A percentile compares a stretch with the other conserved stretches of the same genome.
Evolutionary conservation across 2,888 invertebrate species (phyloP).

Genomic region (Lepas anatifera): DNA sequence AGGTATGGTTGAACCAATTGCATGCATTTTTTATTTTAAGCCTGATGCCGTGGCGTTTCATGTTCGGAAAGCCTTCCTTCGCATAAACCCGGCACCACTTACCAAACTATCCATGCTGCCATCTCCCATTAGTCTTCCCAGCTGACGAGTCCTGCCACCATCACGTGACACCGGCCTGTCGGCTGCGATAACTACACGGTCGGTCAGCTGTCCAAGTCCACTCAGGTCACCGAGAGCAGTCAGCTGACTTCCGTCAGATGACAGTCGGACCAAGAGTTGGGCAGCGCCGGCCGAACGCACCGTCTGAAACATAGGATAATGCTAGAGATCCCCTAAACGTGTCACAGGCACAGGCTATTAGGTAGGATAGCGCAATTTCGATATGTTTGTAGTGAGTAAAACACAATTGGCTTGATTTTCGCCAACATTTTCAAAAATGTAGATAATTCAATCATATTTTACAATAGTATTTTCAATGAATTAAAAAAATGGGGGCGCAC

Average conservation of each 20-base stretch:
- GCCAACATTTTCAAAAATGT: too few species aligned
- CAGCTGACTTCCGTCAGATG: neutral
- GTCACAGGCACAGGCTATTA: too few species aligned
- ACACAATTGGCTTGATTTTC: too few species aligned
- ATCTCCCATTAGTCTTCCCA: constrained; percentile 56
- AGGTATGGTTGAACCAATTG: neutral
- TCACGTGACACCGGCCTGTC: neutral
- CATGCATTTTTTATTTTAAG: neutral
- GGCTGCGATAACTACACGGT: neutral
- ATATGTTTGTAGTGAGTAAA: too few species aligned
- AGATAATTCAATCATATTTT: too few species aligned
- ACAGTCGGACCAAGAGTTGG: neutral
- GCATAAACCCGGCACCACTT: constrained; percentile 31
- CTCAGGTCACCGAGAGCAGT: neutral
- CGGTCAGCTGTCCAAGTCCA: neutral
- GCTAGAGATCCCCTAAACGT: too few species aligned
- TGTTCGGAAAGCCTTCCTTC: neutral
- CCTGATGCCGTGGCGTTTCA: neutral
- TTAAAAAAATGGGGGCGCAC: too few species aligned
- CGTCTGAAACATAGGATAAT: too few species aligned
- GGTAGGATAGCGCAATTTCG: too few species aligned
- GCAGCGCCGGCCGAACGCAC: neutral
- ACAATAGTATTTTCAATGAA: too few species aligned
- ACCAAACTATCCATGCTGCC: constrained; percentile 65
- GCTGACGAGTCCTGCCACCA: constrained; percentile 47